These are phyloP conservation scores for Semotilus atromaculatus DNA, from an alignment of 2,797 vertebrate genomes.

Conservation along the genomic window DNA sequence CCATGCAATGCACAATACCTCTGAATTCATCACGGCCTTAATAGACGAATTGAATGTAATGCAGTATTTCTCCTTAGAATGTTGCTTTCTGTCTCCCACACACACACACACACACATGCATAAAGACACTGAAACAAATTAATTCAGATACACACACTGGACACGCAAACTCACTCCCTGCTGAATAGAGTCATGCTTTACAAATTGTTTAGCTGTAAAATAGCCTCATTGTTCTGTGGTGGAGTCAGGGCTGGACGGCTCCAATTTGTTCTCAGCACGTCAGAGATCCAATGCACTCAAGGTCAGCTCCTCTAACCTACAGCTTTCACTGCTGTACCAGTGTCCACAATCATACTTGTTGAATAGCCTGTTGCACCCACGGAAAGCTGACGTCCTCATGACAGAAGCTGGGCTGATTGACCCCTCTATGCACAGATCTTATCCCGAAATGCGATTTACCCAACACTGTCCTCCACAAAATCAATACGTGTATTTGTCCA, in stretches of 20 bases:
- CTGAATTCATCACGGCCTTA: not conserved
- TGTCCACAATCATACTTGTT: conserved; percentile 1
- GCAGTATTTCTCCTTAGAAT: not conserved
- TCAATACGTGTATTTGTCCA: not conserved
- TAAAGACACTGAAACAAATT: conserved; percentile 32
- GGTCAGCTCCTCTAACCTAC: conserved; percentile 44
- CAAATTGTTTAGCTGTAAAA: conserved; percentile 60
- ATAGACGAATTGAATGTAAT: conserved; percentile 1
- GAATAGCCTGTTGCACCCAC: conserved; percentile 4
- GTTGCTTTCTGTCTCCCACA: conserved; percentile 9
- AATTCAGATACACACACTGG: conserved; percentile 41
- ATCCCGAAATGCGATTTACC: not conserved
- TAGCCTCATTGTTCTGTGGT: conserved; percentile 59
- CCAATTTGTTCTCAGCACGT: conserved; percentile 54
- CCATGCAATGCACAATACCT: not conserved
- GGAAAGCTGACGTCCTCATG: not conserved
- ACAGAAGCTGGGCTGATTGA: not conserved
- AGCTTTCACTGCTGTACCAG: conserved; percentile 32
- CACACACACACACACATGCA: conserved; percentile 15
- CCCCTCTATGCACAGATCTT: not conserved
- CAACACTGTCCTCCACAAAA: not conserved
- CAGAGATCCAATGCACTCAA: conserved; percentile 31
- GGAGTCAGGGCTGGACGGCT: conserved; percentile 46
- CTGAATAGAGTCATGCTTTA: conserved; percentile 49
- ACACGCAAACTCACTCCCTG: conserved; percentile 20